Evolutionary conservation across 2,113 vertebrate species (phyloP).

Genomic region (Mustela nigripes): DNA sequence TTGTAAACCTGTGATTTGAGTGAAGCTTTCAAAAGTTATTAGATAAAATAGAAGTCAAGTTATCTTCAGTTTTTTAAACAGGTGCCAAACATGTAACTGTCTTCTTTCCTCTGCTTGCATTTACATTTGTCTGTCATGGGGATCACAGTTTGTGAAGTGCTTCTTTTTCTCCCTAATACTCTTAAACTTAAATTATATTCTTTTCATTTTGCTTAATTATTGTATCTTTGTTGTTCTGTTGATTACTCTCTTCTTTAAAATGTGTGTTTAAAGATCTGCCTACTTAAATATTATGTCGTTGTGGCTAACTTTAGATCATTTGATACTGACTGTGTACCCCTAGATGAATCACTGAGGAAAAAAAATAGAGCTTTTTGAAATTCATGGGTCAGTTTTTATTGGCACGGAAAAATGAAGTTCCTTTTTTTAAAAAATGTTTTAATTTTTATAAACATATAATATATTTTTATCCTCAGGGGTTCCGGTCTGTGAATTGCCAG

Average conservation of each 20-base stretch:
- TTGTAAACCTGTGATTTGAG: conserved; percentile 31
- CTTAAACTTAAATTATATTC: conserved; percentile 34
- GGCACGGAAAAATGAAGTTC: background rate
- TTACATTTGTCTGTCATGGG: background rate
- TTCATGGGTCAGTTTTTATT: background rate
- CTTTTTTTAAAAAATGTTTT: background rate
- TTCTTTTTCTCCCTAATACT: conserved; percentile 18
- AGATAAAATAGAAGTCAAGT: conserved; percentile 1
- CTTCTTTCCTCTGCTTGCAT: background rate
- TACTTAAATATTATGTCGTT: conserved; percentile 16
- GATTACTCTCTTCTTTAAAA: background rate
- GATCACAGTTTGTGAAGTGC: background rate
- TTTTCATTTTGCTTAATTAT: background rate
- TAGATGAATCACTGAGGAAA: background rate
- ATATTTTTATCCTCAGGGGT: no score
- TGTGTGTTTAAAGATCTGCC: background rate
- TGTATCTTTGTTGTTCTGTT: background rate
- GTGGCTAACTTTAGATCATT: background rate
- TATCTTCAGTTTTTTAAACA: conserved; percentile 29
- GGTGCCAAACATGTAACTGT: background rate
- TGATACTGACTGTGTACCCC: background rate
- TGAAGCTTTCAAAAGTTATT: conserved; percentile 1
- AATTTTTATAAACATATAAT: no score
- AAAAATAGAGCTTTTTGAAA: background rate
- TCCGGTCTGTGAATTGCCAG: no score